Evolutionary conservation across 2,113 vertebrate species (phyloP), one percentile per base, ranked within the genome.

Genomic region (Clarias macrocephalus): DNA sequence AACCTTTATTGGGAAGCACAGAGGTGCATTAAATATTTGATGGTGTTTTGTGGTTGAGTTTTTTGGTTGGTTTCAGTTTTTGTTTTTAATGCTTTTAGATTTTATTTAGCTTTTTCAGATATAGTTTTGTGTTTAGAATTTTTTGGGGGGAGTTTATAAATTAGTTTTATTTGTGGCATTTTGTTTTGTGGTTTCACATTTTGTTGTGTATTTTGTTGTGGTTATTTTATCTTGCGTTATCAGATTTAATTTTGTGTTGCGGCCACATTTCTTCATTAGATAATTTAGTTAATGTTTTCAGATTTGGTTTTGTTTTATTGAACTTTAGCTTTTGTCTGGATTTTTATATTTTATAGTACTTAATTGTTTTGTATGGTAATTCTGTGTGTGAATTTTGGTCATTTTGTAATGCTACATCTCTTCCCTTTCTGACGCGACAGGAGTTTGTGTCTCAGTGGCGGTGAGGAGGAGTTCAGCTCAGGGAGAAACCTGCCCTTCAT

Each of bases 401-500:
- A 30, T 63, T 76, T 52, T 73, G 10, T 23, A 73, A 21, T 73
- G 12, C 15, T 56, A 28, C 18, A 6, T 79, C 57, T 62, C 5
- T 68, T 75, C 28, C 10, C 70, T 33, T 42, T 48, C 52, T 56
- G 52, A 48, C 59, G 42, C 63, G 42, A 48, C 82, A 91, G 91
- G 52, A 88, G 85, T 91, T 85, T 95, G 28, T 95, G 94, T 93
- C 91, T 95, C 79, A 42, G 79, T 88, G 92, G 93, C 56, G 87
- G 91, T 25, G 92, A 94, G 48, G 94, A 94, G 88, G 95, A 94
- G 81, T 96, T 96, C 91, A 92, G 94, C 93, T 96, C 95, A 93
- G 96, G 95, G 92, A 97, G 95, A 92, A 94, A 89, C 89, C 92
- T 95, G 42, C 94, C 95, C 16, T 95, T 95, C 25, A 94, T 97